phyloP scores from a whole-genome alignment of 2,113 vertebrate species.

The Arenaria interpres region DNA sequence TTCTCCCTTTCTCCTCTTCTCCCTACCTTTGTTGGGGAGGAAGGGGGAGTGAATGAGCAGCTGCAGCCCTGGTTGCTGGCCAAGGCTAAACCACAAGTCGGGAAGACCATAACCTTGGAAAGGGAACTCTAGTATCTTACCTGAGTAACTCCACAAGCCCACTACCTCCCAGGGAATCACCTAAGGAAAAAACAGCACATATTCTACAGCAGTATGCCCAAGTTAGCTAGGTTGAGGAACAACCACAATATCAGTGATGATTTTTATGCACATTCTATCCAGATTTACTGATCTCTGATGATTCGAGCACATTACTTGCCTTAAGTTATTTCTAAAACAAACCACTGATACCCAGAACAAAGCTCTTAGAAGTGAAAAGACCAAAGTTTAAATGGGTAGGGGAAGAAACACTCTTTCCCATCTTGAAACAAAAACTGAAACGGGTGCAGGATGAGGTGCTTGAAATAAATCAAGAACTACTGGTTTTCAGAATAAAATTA shows the following conservation, averaged over 20 bases:
- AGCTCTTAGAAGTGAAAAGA: neutral
- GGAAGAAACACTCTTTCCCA: neutral
- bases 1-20: neutral
- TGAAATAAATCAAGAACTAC: neutral
- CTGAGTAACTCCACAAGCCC: neutral
- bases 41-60: neutral
- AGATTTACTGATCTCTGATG: neutral
- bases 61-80: neutral
- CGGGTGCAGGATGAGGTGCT: neutral
- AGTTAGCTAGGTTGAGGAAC: neutral
- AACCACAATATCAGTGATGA: rapidly evolving
- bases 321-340: neutral
- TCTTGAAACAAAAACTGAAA: neutral
- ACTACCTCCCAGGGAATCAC: neutral
- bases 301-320: neutral
- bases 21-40: no score
- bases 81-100: neutral
- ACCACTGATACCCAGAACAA: neutral
- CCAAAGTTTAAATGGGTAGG: neutral
- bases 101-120: neutral
- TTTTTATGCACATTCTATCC: neutral
- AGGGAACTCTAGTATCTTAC: neutral
- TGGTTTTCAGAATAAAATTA: neutral
- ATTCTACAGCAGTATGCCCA: neutral
- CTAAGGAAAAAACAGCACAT: neutral